Evolutionary conservation across 2,888 invertebrate genomes (phyloP).

Genomic region (Zygothrica quintamaculata): DNA sequence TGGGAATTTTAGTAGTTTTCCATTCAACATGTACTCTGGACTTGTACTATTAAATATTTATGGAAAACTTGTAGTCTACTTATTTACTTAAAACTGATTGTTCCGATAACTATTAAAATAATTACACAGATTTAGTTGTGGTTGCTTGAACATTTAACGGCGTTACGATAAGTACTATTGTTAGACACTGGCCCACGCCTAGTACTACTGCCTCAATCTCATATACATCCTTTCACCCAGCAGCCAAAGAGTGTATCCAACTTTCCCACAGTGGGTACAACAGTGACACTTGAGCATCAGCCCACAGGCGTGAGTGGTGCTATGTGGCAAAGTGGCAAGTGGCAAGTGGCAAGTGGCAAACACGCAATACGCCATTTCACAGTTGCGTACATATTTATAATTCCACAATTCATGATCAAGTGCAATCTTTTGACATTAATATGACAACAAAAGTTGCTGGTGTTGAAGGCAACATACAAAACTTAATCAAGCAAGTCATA

Average conservation of each 20-base stretch:
- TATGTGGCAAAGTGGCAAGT: constrained; percentile 73
- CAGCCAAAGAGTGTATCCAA: constrained; percentile 10
- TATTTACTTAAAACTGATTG: constrained; percentile 23
- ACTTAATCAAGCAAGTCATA: not conserved
- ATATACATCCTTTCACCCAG: constrained; percentile 68
- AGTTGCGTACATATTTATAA: constrained; percentile 34
- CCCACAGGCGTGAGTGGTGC: constrained; percentile 57
- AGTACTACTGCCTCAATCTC: constrained; percentile 17
- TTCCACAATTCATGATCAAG: constrained; percentile 76
- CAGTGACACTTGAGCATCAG: constrained; percentile 38
- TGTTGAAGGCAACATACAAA: constrained; percentile 21
- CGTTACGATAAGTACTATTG: constrained; percentile 39
- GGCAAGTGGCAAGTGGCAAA: constrained; percentile 75
- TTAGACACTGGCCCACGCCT: constrained; percentile 44
- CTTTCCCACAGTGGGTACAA: constrained; percentile 52
- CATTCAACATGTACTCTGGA: not conserved
- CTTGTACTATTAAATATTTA: not conserved
- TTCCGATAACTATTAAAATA: constrained; percentile 47
- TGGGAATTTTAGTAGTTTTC: not conserved
- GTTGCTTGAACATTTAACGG: constrained; percentile 43
- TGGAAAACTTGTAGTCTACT: too few species aligned
- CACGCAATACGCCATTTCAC: constrained; percentile 50
- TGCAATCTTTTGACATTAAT: constrained; percentile 80
- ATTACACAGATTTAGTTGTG: constrained; percentile 32
- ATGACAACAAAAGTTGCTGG: constrained; percentile 72